Evolutionary conservation across 2,888 invertebrate species (phyloP).

Genomic region (Pyrrhosoma nymphula): DNA sequence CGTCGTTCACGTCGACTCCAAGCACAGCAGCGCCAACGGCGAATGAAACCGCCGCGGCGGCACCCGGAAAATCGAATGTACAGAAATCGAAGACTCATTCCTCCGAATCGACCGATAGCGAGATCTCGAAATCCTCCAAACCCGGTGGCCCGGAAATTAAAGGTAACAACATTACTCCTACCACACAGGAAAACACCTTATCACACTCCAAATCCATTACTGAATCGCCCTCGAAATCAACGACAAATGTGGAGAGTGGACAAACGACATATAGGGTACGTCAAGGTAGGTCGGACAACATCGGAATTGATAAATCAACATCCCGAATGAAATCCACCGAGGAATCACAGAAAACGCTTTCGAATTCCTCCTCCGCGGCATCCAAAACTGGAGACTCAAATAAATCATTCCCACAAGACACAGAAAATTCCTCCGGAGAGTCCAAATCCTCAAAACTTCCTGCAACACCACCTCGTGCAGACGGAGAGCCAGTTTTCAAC

Average conservation of each 20-base stretch:
- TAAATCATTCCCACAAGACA: neutral
- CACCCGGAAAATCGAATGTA: neutral
- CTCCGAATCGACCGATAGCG: neutral
- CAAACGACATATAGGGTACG: neutral
- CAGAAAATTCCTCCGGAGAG: neutral
- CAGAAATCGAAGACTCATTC: neutral
- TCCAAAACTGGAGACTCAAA: neutral
- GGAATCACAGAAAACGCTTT: neutral
- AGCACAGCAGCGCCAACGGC: neutral
- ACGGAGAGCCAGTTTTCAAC: neutral
- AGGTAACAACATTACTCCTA: neutral
- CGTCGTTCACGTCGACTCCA: neutral
- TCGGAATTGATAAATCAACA: neutral
- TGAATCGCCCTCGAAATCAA: neutral
- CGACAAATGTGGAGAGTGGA: neutral
- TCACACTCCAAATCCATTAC: neutral
- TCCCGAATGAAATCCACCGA: neutral
- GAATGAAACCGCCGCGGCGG: neutral
- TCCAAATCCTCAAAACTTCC: neutral
- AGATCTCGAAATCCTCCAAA: neutral
- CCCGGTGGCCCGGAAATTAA: neutral
- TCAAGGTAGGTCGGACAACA: neutral
- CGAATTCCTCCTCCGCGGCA: neutral
- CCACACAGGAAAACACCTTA: neutral
- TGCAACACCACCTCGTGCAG: neutral